Percentiles rank a stretch among this genome's conserved stretches.
phyloP scores from a whole-genome alignment of 1,140 invertebrate genomes.

The Magallana gigas region DNA sequence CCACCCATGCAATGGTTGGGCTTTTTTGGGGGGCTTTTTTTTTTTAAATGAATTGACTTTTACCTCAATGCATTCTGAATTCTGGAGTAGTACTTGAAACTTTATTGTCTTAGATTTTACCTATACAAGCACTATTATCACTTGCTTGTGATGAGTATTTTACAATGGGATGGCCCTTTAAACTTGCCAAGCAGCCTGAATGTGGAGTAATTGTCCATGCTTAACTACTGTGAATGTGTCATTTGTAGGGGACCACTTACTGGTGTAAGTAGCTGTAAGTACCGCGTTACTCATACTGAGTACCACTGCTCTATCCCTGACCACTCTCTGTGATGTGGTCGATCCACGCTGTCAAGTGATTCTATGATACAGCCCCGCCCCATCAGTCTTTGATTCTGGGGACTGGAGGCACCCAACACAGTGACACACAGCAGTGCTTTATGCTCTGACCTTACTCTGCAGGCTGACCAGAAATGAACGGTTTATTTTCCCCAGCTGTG shows the following conservation, averaged over 20 bases:
- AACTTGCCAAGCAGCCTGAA: neutral
- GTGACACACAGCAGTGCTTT: neutral
- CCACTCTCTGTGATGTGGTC: neutral
- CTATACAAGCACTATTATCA: neutral
- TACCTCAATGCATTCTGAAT: neutral
- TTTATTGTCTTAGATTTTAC: neutral
- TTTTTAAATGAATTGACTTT: neutral
- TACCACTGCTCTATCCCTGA: neutral
- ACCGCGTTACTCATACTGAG: neutral
- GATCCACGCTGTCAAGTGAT: neutral
- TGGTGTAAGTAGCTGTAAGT: neutral
- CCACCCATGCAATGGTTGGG: no score
- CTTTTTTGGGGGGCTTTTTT: no score
- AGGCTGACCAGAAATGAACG: neutral
- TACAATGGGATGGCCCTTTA: neutral
- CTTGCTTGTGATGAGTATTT: neutral
- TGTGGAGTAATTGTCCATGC: slow-evolving; percentile 10
- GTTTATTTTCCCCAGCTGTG: slow-evolving; percentile 25
- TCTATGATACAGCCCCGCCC: neutral
- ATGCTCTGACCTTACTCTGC: neutral
- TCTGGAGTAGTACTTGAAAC: neutral
- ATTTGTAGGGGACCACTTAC: neutral
- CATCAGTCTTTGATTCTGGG: slow-evolving; percentile 1
- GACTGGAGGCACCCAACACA: neutral
- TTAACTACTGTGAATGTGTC: neutral